Evolutionary conservation across 2,797 vertebrate species (phyloP).

Genomic region (Thunnus albacares): DNA sequence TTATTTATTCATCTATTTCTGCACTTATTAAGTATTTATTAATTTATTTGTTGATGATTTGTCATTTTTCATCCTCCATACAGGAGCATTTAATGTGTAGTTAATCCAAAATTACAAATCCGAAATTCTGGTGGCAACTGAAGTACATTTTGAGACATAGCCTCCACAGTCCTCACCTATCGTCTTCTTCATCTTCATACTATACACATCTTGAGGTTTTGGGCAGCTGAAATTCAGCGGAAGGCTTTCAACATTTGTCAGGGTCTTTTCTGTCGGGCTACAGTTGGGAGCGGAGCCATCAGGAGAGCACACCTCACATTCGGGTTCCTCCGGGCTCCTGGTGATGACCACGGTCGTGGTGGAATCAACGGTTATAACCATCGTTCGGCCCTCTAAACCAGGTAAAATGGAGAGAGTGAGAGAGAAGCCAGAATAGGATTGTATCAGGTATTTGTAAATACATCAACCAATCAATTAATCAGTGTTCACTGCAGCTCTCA

Average conservation of each 20-base stretch:
- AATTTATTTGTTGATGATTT: not conserved
- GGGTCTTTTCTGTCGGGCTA: constrained; percentile 2
- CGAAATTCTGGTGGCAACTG: not conserved
- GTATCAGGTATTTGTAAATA: not conserved
- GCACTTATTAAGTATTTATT: not conserved
- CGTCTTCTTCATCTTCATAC: constrained; percentile 62
- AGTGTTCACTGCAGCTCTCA: too few relatives aligned
- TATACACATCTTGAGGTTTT: constrained; percentile 77
- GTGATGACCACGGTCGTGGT: constrained; percentile 64
- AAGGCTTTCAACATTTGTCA: constrained; percentile 40
- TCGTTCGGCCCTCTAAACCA: constrained; percentile 62
- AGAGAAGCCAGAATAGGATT: not conserved
- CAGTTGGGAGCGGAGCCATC: constrained; percentile 60
- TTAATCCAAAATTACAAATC: not conserved
- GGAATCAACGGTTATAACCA: constrained; percentile 62
- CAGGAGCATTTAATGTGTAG: not conserved
- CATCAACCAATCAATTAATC: not conserved
- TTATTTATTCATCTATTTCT: not conserved
- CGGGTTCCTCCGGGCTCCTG: constrained; percentile 18
- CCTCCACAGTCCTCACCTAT: constrained; percentile 70
- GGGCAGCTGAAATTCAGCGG: constrained; percentile 78
- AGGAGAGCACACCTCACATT: constrained; percentile 77
- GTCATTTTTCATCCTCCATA: not conserved
- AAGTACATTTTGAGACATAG: not conserved
- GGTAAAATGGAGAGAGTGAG: not conserved